Percentiles rank a stretch among this genome's conserved stretches.
phyloP scores from a whole-genome alignment of 2,797 vertebrate species.

The Alcedo quadribrachys region DNA sequence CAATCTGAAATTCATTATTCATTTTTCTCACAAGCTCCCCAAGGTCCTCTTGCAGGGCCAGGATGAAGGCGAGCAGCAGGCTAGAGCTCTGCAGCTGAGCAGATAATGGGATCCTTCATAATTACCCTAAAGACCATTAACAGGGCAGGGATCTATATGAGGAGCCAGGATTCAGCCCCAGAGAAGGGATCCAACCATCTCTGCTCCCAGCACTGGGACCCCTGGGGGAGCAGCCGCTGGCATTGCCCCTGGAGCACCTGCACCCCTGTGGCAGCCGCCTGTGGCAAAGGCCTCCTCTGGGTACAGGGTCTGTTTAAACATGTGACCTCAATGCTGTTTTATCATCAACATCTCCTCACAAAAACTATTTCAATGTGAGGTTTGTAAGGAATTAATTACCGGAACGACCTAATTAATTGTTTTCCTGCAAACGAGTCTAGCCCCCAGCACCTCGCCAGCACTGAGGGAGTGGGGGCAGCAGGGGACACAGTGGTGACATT shows the following conservation, averaged over 20 bases:
- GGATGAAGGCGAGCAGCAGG: slow-evolving; percentile 47
- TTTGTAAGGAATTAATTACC: slow-evolving; percentile 62
- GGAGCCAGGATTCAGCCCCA: too few species aligned
- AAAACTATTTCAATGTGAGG: too few species aligned
- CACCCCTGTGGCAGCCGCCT: too few species aligned
- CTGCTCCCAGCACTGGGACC: too few species aligned
- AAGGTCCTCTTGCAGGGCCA: slow-evolving; percentile 41
- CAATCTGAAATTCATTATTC: slow-evolving; percentile 76
- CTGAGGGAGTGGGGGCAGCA: neutral
- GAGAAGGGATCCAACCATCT: too few species aligned
- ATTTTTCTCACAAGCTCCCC: slow-evolving; percentile 69
- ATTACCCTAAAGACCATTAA: slow-evolving; percentile 72
- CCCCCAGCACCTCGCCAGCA: neutral
- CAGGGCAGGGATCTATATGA: too few species aligned
- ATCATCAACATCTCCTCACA: too few species aligned
- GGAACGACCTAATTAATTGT: slow-evolving; percentile 61
- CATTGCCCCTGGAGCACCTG: too few species aligned
- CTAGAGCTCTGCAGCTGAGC: slow-evolving; percentile 16
- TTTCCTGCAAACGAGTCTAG: neutral
- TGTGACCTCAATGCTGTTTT: too few species aligned
- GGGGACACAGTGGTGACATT: neutral
- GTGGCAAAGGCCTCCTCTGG: too few species aligned
- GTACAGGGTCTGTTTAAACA: too few species aligned
- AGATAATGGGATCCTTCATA: slow-evolving; percentile 74
- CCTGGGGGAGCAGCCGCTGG: too few species aligned